phyloP scores from a whole-genome alignment of 37 sponge, comb jelly and placozoan species.

The Haliclona indistincta region DNA sequence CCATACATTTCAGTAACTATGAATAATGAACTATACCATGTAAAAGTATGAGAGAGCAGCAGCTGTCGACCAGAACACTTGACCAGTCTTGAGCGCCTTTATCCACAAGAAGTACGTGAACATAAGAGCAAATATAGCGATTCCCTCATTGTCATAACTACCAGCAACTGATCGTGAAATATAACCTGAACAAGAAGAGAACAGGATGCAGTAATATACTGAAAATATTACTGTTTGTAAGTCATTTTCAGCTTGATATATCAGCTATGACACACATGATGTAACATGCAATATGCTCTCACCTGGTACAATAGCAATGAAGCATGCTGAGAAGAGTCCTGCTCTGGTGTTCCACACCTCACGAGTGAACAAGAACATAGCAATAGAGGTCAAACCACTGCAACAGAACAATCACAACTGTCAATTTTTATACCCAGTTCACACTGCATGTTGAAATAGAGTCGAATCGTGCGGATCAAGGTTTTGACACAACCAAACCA shows the following conservation, averaged over 20 bases:
- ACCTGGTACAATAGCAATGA: constrained; percentile 91
- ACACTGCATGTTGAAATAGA: too few species aligned
- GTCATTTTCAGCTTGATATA: not conserved
- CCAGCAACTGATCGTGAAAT: constrained; percentile 99
- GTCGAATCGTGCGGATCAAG: too few species aligned
- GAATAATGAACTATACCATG: constrained; percentile 98
- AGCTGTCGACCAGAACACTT: constrained; percentile 90
- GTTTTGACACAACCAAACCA: too few species aligned
- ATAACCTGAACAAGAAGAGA: constrained; percentile 69
- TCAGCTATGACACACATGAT: not conserved
- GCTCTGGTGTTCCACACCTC: constrained; percentile 97
- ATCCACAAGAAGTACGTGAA: constrained; percentile 99
- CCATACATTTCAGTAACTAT: too few species aligned
- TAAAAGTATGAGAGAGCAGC: constrained; percentile 97
- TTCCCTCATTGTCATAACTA: constrained; percentile 99
- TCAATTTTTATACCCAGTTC: too few species aligned
- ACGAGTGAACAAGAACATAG: constrained; percentile 89
- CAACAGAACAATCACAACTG: not conserved
- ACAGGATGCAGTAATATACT: not conserved
- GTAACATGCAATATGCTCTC: not conserved
- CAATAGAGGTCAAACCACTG: constrained; percentile 96
- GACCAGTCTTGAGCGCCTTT: constrained; percentile 94
- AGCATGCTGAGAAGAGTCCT: constrained; percentile 96
- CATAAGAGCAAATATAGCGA: constrained; percentile 99
- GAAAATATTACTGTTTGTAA: not conserved